Evolutionary conservation across 2,888 invertebrate genomes (phyloP).

Genomic region (Eristalis pertinax): DNA sequence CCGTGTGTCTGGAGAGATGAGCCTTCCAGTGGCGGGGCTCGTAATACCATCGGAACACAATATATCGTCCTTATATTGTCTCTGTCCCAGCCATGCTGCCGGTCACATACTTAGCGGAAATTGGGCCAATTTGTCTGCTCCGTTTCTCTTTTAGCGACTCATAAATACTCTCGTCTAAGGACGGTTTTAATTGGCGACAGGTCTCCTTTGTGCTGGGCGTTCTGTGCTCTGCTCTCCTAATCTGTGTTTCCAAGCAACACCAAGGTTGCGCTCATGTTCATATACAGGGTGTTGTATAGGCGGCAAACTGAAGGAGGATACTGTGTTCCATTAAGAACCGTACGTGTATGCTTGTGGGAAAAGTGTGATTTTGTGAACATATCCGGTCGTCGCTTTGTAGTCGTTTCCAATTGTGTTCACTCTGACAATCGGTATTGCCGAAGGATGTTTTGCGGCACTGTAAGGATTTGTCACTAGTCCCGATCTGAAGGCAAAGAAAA

Average conservation of each 20-base stretch:
- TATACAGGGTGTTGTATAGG: not conserved
- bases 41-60: constrained; percentile 51
- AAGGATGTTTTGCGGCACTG: constrained; percentile 27
- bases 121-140: constrained; percentile 72
- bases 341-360: not conserved
- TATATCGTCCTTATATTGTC: constrained; percentile 39
- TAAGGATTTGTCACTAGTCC: constrained; percentile 21
- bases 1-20: constrained; percentile 46
- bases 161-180: constrained; percentile 54
- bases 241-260: constrained; percentile 23
- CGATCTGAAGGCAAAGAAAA: not conserved
- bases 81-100: constrained; percentile 13
- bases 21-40: not conserved
- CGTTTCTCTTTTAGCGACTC: constrained; percentile 62
- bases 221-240: constrained; percentile 13
- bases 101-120: constrained; percentile 54
- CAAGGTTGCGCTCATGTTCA: constrained; percentile 31
- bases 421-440: constrained; percentile 5
- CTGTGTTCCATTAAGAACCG: not conserved
- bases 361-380: constrained; percentile 46
- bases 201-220: constrained; percentile 17
- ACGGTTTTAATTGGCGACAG: constrained; percentile 66
- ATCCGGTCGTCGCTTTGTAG: constrained; percentile 37
- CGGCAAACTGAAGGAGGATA: not conserved
- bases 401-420: constrained; percentile 32